phyloP scores from a whole-genome alignment of 2,888 invertebrate genomes.

The Apodemia hepburni region DNA sequence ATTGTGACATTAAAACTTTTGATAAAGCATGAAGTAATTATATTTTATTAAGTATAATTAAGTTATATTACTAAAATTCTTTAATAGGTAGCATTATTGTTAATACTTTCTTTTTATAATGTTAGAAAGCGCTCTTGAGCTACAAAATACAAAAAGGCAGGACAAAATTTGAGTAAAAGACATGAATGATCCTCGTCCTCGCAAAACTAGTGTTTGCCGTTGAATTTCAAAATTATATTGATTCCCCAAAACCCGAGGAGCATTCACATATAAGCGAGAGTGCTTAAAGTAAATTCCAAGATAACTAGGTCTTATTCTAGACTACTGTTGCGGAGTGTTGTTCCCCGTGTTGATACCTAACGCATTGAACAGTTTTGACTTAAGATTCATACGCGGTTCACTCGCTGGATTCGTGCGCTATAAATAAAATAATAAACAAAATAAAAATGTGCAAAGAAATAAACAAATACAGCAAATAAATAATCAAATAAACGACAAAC shows the following conservation, averaged over 20 bases:
- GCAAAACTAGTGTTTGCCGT: neutral
- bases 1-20: neutral
- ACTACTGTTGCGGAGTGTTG: constrained; percentile 69
- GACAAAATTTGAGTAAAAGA: constrained; percentile 46
- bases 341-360: constrained; percentile 88
- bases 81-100: neutral
- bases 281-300: constrained; percentile 40
- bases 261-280: constrained; percentile 38
- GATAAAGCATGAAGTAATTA: neutral
- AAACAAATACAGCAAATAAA: constrained; percentile 22
- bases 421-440: constrained; percentile 67
- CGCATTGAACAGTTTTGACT: constrained; percentile 92
- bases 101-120: neutral
- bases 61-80: neutral
- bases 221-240: constrained; percentile 13
- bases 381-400: constrained; percentile 88
- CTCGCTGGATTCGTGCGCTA: constrained; percentile 84
- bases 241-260: constrained; percentile 27
- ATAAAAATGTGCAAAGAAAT: constrained; percentile 54
- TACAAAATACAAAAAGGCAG: constrained; percentile 53
- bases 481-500: neutral
- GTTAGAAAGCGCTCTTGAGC: constrained; percentile 14
- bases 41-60: neutral
- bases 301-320: constrained; percentile 35
- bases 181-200: constrained; percentile 47